Base-by-base conservation (phyloP, 53 echinoderm and acorn worm species). In the Zoroaster sp. region DNA sequence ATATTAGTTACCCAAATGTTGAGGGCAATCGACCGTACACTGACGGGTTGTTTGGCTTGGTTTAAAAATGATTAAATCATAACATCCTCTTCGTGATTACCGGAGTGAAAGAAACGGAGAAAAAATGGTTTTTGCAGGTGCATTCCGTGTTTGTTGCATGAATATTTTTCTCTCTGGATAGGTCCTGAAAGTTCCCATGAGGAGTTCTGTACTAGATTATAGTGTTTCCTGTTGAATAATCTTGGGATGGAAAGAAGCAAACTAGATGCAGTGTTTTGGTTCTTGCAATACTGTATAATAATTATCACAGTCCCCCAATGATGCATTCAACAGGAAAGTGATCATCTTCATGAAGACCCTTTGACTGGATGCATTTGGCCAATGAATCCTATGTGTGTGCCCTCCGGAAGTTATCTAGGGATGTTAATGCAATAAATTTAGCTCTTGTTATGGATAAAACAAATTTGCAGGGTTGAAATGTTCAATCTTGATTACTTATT, bases 91-190 rank as follows among this genome's bases (percentile, higher is more conserved):
- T 77, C 35, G 34, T 77, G 33, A 35, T 54, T 4, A 7, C 7
- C 12, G 10, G 13, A 30, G 28, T 37, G 21, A 6, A 28, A 63
- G 42, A 14, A 75, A 44, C 18, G 34, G 8, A 34, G 17, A 59
- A 55, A 2, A 17, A 41, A 81, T 67, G 68, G 43, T 43, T 81
- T 42, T 81, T 28, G 17, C 66, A 81, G 81, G 81, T 81, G 81
- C 30, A 9, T 40, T 55, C 8, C 20, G 3, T 80, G 40, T 81
- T 78, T 55, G 78, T 31, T 31, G 55, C 36, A 54, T 31, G 49
- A 31, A 51, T 46, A 37, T 21, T 51, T 36, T 39, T 39, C 36
- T 40, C 66, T 39, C 65, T 35, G n/a, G 4, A 37, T 21, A 28
- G 42, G 42, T 13, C 65, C 34, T 35, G 6, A 78, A 45, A n/a